These are phyloP conservation scores for Bombus huntii DNA, from an alignment of 1,140 invertebrate species.

Conservation along the genomic window DNA sequence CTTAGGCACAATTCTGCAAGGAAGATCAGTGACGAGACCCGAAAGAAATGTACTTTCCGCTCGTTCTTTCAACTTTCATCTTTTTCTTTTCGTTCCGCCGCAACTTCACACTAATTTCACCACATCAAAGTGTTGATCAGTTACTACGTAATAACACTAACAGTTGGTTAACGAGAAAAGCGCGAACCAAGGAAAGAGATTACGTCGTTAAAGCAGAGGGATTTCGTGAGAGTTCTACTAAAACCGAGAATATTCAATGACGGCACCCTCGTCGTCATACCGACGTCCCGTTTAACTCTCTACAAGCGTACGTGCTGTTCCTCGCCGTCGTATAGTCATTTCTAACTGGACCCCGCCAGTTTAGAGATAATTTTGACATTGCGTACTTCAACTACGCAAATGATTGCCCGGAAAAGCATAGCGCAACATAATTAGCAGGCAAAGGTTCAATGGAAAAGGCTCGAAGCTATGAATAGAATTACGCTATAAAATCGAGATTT, in stretches of 20 bases:
- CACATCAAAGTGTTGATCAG: not conserved
- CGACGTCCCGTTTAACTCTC: not conserved
- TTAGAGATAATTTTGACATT: not conserved
- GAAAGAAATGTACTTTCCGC: not conserved
- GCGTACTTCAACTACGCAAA: not conserved
- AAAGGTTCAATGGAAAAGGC: not conserved
- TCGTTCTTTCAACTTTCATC: not conserved
- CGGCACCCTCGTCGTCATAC: not conserved
- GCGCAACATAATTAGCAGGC: not conserved
- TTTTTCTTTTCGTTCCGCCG: not conserved
- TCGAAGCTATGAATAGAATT: not conserved
- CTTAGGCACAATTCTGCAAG: not conserved
- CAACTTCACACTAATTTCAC: not conserved
- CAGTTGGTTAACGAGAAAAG: constrained; percentile 14
- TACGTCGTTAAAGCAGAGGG: not conserved
- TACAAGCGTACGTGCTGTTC: not conserved
- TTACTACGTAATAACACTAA: not conserved
- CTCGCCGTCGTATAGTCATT: not conserved
- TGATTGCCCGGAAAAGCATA: not conserved
- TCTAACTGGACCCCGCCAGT: not conserved
- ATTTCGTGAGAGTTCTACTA: not conserved
- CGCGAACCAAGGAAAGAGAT: not conserved
- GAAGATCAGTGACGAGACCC: not conserved
- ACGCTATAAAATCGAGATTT: constrained; percentile 19
- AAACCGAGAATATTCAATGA: not conserved